phyloP scores from a whole-genome alignment of 2,113 vertebrate species.

The Embiotoca jacksoni region DNA sequence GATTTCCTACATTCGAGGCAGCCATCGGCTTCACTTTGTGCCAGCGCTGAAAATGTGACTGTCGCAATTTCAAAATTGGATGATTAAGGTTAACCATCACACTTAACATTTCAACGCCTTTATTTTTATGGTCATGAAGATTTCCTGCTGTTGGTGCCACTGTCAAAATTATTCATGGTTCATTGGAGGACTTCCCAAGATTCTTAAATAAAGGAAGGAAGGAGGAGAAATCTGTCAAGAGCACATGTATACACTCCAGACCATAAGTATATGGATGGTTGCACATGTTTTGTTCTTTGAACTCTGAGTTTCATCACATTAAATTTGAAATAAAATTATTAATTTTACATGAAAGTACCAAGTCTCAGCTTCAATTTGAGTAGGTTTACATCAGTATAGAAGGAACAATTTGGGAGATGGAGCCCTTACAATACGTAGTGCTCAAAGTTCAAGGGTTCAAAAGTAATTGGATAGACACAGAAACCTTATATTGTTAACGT shows the following conservation, averaged over 20 bases:
- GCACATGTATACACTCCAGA: neutral
- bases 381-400: neutral
- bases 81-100: neutral
- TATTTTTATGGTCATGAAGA: neutral
- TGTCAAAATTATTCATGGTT: neutral
- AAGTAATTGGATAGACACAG: too few species aligned
- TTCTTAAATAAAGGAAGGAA: too few species aligned
- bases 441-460: too few species aligned
- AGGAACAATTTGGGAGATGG: too few species aligned
- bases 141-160: neutral
- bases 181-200: too few species aligned
- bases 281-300: neutral
- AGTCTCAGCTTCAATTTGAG: conserved; percentile 4
- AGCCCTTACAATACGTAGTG: too few species aligned
- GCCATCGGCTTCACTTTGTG: neutral
- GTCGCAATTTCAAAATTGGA: neutral
- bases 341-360: accelerated
- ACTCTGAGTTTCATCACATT: neutral
- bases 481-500: too few species aligned
- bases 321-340: conserved; percentile 6
- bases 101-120: neutral
- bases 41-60: neutral
- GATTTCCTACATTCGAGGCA: conserved; percentile 3
- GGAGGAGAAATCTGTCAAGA: neutral
- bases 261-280: neutral